Evolutionary conservation across 2,888 invertebrate genomes (phyloP), one percentile per base, ranked within the genome.

Genomic region (Stenoptilia bipunctidactyla): DNA sequence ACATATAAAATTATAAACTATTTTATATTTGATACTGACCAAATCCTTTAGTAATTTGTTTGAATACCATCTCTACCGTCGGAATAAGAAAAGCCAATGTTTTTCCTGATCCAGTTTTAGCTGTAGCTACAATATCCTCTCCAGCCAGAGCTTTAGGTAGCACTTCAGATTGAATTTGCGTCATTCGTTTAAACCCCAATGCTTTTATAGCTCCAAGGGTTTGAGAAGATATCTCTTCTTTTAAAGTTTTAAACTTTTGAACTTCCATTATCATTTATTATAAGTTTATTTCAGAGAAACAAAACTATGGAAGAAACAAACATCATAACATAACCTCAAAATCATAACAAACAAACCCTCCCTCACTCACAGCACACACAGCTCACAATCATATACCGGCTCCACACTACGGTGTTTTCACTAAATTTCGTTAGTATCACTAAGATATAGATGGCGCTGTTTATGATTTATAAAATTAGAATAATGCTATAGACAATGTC

Each of bases 91-190:
- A 98, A 0, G 98, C 96, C 41, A 98, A 73, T 0, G 98, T 98
- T 84, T 98, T 98, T 38, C 97, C 97, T 41, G 97, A 97, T 0
- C 98, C 98, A 10, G 98, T 98, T 76, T 94, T 94, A 0, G 98
- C 98, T 40, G 96, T 91, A 15, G 96, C 98, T 15, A 98, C 93
- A 42, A 98, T 80, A 86, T 98, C 98, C 46, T 91, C 83, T 1
- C 97, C 97, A 66, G 95, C 92, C 39, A 98, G 71, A 15, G 97
- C 85, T 34, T 91, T 90, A 0, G 96, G 95, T 58, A 98, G 90
- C 2, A 94, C 87, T 63, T 90, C 91, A 0, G 92, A 89, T 73
- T 94, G 98, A 58, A 98, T 97, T 72, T 96, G 93, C 1, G 98
- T 98, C 95, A 98, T 94, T 36, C 88, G 87, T 13, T 87, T 89